Evolutionary conservation across 2,113 vertebrate genomes (phyloP).

Genomic region (Opisthocomus hoazin): DNA sequence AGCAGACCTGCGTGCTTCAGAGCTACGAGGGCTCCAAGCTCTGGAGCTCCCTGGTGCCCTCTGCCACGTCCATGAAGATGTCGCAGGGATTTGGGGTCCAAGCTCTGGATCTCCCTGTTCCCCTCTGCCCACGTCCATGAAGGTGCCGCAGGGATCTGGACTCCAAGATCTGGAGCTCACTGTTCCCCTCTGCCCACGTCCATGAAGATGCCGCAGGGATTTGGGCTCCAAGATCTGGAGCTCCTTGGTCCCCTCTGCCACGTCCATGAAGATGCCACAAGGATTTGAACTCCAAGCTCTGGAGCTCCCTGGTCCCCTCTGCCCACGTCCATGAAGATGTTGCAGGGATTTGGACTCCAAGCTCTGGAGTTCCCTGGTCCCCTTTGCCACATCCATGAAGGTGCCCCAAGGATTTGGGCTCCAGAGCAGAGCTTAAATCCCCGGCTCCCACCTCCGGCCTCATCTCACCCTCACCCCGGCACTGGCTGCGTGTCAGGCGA

Average conservation of each 20-base stretch:
- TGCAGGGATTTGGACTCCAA: background rate
- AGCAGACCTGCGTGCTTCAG: rapidly evolving
- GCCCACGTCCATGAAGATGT: background rate
- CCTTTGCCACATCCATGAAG: background rate
- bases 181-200: background rate
- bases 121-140: background rate
- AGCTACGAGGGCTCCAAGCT: rapidly evolving
- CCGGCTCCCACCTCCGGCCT: background rate
- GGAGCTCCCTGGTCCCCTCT: background rate
- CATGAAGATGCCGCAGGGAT: background rate
- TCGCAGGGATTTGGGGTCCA: background rate
- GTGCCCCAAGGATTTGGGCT: background rate
- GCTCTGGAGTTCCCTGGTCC: background rate
- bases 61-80: background rate
- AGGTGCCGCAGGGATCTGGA: background rate
- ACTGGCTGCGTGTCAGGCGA: background rate
- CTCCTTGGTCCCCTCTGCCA: background rate
- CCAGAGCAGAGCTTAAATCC: background rate
- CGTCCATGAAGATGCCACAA: background rate
- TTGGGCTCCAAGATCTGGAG: no score
- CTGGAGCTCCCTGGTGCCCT: background rate
- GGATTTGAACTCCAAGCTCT: background rate
- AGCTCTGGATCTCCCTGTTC: no score
- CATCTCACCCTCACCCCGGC: background rate
- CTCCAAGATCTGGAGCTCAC: no score